Evolutionary conservation across 2,797 vertebrate genomes (phyloP), one percentile per base, ranked within the genome.

Genomic region (Urophycis tenuis): DNA sequence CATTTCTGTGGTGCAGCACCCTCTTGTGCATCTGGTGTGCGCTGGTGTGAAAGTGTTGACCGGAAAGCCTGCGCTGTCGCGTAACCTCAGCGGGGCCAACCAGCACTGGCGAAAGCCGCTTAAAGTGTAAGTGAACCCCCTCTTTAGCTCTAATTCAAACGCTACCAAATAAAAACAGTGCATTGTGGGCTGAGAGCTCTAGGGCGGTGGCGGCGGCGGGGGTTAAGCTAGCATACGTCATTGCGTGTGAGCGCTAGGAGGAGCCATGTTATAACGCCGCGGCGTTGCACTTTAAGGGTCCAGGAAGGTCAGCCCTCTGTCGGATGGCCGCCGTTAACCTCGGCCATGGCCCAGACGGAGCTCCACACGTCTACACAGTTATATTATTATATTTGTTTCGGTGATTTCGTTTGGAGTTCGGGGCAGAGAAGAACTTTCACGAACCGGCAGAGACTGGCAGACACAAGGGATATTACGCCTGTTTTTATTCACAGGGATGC

Each of bases 1-100:
- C 90, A 91, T 92, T 88, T 91, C 85, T 91, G 90, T 87, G 92
- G 91, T 78, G 72, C 31, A 67, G 80, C 69, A 74, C 25, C 72
- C 78, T 85, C 76, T 60, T 85, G 72, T 83, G 81, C 64, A 17
- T 86, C 79, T 80, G 78, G 81, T 81, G 81, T 81, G 84, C 84
- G 86, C 34, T 75, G 25, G 78, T 84, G 81, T 78, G 78, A 89
- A 84, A 85, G 86, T 90, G 84, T 77, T 85, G 85, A 79, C 84
- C 81, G 80, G 81, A 84, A 83, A 90, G 80, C 81, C 67, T 79
- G 78, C 76, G 76, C 78, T 81, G 75, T 78, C 12, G 29, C 78
- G 78, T 81, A 71, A 88, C 82, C 87, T 85, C 81, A 84, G 81
- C 76, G 82, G 82, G 78, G 80, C 88, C 89, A 85, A 84, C 77